phyloP scores from a whole-genome alignment of 2,797 vertebrate genomes.

The Pelodytes ibericus region DNA sequence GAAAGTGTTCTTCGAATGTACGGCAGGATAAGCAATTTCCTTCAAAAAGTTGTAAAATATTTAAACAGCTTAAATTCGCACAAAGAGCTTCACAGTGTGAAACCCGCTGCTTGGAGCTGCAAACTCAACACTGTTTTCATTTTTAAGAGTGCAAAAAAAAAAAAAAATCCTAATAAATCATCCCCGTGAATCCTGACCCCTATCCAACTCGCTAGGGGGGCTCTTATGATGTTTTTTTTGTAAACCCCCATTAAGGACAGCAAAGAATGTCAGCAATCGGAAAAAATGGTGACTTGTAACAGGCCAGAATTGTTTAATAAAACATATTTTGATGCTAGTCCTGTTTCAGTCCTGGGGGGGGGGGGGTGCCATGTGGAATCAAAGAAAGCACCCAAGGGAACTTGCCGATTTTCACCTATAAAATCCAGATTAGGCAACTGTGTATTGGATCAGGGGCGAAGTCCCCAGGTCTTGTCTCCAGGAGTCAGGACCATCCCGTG shows the following conservation, averaged over 20 bases:
- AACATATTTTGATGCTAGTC: no score
- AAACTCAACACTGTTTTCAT: slow-evolving; percentile 4
- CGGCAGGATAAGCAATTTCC: slow-evolving; percentile 23
- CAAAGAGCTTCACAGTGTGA: slow-evolving; percentile 17
- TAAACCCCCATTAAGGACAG: neutral
- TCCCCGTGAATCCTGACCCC: neutral
- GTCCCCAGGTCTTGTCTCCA: no score
- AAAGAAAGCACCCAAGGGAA: no score
- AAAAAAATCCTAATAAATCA: neutral
- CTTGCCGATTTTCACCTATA: no score
- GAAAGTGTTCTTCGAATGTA: slow-evolving; percentile 12
- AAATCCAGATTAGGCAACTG: no score
- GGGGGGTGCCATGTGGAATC: no score
- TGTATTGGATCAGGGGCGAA: no score
- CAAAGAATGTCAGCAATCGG: neutral
- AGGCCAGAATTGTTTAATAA: neutral
- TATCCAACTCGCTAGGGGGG: slow-evolving; percentile 16
- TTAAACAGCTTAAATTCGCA: slow-evolving; percentile 15
- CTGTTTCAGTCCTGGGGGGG: no score
- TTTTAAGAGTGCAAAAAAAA: slow-evolving; percentile 1
- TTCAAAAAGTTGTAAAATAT: slow-evolving; percentile 40
- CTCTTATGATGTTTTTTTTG: neutral
- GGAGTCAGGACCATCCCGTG: no score
- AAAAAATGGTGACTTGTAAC: neutral
- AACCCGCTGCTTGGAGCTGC: neutral